Evolutionary conservation across 1,140 invertebrate genomes (phyloP).

Genomic region (Drosophila baimaii): DNA sequence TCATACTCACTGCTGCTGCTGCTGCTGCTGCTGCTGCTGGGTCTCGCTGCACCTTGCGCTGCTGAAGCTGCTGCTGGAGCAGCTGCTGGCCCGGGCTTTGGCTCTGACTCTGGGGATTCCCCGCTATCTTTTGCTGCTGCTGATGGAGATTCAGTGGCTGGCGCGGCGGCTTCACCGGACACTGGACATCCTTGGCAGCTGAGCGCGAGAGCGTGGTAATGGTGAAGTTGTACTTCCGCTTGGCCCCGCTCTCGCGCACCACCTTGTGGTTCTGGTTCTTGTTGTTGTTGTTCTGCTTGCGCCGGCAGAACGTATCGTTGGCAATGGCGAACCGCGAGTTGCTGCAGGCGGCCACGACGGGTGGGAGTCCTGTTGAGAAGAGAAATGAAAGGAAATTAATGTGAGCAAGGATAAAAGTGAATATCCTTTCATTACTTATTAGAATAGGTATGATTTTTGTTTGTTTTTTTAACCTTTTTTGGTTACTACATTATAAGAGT

Average conservation of each 20-base stretch:
- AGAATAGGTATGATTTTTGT: background rate
- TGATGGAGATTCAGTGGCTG: constrained; percentile 18
- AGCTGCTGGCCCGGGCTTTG: constrained; percentile 5
- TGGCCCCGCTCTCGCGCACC: constrained; percentile 63
- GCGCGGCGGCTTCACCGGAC: constrained; percentile 20
- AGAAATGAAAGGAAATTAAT: no score
- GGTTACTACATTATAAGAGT: no score
- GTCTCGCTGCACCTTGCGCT: constrained; percentile 17
- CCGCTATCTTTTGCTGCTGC: constrained; percentile 3
- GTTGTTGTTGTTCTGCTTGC: constrained; percentile 76
- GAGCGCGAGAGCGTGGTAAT: constrained; percentile 77
- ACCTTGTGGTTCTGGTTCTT: constrained; percentile 74
- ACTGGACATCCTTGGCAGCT: constrained; percentile 40
- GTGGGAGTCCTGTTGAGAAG: constrained; percentile 24
- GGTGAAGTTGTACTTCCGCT: constrained; percentile 79
- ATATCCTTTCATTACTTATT: no score
- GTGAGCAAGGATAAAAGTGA: no score
- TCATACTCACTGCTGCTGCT: constrained; percentile 48
- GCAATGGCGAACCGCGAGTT: constrained; percentile 72
- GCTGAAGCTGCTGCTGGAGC: constrained; percentile 9
- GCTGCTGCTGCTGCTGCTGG: constrained; percentile 20
- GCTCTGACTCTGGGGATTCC: constrained; percentile 2
- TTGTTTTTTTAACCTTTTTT: no score
- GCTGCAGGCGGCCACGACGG: constrained; percentile 52
- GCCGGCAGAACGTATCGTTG: constrained; percentile 73